A percentile compares a stretch with the other conserved stretches of the same genome.
These are phyloP conservation scores for Panthera leo DNA, from an alignment of 2,113 vertebrate genomes.

Conservation along the genomic window DNA sequence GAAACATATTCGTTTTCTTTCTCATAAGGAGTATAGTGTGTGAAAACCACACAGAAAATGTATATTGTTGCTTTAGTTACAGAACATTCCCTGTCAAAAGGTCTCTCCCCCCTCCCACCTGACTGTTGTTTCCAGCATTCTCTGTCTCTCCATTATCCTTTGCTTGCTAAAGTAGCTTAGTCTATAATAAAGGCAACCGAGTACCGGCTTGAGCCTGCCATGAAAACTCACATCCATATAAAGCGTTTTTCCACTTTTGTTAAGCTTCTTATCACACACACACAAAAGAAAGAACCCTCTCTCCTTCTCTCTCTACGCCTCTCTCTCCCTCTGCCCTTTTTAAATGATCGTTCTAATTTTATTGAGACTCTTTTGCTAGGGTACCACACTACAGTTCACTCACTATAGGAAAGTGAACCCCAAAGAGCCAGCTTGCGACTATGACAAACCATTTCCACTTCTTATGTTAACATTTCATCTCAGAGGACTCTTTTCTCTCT, in stretches of 20 bases:
- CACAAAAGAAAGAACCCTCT: constrained; percentile 78
- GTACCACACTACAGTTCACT: constrained; percentile 87
- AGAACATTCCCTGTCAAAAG: constrained; percentile 73
- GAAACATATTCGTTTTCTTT: constrained; percentile 57
- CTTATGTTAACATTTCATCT: constrained; percentile 90
- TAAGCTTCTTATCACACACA: constrained; percentile 86
- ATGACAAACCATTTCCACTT: constrained; percentile 88
- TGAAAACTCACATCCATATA: constrained; percentile 86
- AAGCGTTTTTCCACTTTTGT: constrained; percentile 87
- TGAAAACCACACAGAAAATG: constrained; percentile 69
- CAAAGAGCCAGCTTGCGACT: constrained; percentile 87
- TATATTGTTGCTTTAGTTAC: constrained; percentile 66
- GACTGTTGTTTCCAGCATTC: constrained; percentile 81
- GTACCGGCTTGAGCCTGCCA: constrained; percentile 83
- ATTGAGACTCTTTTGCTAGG: constrained; percentile 87
- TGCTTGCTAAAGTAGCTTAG: constrained; percentile 86
- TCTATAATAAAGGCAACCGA: constrained; percentile 83
- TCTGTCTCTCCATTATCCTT: constrained; percentile 78
- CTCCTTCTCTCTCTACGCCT: constrained; percentile 74
- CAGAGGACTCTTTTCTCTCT: constrained; percentile 88
- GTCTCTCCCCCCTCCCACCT: constrained; percentile 15
- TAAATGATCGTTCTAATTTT: constrained; percentile 88
- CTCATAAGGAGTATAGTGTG: constrained; percentile 14
- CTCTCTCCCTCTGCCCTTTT: constrained; percentile 84
- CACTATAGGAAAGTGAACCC: constrained; percentile 88